Evolutionary conservation across 2,113 vertebrate species (phyloP).

Genomic region (Xyliphius kryptos): DNA sequence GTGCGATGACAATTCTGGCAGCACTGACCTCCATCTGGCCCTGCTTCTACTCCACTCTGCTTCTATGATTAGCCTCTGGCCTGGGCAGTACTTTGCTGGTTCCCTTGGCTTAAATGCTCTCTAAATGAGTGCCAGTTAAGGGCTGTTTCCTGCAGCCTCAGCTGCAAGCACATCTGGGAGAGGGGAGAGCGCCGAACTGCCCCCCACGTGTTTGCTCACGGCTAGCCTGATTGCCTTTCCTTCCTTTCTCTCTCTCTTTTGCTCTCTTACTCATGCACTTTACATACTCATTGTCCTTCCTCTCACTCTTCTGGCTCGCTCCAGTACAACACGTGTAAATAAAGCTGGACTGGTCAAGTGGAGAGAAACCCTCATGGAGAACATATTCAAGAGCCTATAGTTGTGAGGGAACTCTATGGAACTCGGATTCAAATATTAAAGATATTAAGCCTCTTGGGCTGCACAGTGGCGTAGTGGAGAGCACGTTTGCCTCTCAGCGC

Average conservation of each 20-base stretch:
- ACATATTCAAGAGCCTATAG: background rate
- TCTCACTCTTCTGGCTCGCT: conserved; percentile 59
- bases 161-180: conserved; percentile 70
- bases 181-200: conserved; percentile 48
- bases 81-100: conserved; percentile 51
- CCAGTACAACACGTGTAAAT: conserved; percentile 45
- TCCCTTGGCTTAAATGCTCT: conserved; percentile 54
- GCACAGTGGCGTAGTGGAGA: too few species aligned
- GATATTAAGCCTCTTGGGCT: too few species aligned
- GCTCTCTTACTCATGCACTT: conserved; percentile 57
- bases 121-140: conserved; percentile 53
- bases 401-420: background rate
- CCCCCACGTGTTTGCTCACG: conserved; percentile 65
- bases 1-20: conserved; percentile 41
- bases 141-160: conserved; percentile 72
- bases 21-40: conserved; percentile 60
- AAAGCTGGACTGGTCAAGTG: conserved; percentile 19
- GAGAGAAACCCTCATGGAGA: conserved; percentile 5
- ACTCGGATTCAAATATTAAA: too few species aligned
- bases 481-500: too few species aligned
- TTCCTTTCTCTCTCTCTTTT: conserved; percentile 62
- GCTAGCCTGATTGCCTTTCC: conserved; percentile 73
- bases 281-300: conserved; percentile 68
- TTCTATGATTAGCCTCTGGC: conserved; percentile 60
- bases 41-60: conserved; percentile 49